A percentile compares a stretch with the other conserved stretches of the same genome.
Evolutionary conservation across 2,113 vertebrate species (phyloP).

Genomic region (Taxidea taxus): DNA sequence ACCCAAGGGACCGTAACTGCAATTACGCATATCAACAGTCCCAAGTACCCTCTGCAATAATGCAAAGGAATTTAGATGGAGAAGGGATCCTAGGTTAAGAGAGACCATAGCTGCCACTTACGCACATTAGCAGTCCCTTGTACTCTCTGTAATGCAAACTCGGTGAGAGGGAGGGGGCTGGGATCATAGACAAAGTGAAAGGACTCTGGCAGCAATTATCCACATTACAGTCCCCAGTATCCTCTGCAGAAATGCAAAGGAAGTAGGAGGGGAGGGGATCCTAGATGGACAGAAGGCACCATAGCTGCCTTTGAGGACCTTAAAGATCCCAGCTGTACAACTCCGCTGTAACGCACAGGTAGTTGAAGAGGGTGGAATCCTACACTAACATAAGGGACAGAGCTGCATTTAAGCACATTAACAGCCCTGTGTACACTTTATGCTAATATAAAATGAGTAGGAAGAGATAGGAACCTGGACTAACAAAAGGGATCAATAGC

Average conservation of each 20-base stretch:
- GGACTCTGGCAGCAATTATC: background rate
- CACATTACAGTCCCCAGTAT: background rate
- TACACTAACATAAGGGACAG: background rate
- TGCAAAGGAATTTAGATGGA: background rate
- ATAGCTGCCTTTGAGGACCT: background rate
- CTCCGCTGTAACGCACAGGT: background rate
- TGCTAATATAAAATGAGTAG: background rate
- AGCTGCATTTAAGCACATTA: background rate
- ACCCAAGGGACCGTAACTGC: background rate
- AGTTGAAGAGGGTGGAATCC: background rate
- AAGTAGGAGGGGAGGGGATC: background rate
- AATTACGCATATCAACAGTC: background rate
- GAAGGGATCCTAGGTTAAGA: background rate
- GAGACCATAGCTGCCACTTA: background rate
- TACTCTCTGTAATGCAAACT: background rate
- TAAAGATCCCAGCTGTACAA: background rate
- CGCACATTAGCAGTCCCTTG: background rate
- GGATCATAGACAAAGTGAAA: background rate
- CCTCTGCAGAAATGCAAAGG: background rate
- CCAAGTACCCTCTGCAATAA: background rate
- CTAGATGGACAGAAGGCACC: background rate
- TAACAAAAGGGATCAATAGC: background rate
- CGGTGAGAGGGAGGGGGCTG: background rate
- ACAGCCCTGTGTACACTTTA: background rate
- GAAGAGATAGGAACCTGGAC: background rate